Conservation (phyloP, 2,113 vertebrate genomes). For the Sphaerodactylus townsendi region DNA sequence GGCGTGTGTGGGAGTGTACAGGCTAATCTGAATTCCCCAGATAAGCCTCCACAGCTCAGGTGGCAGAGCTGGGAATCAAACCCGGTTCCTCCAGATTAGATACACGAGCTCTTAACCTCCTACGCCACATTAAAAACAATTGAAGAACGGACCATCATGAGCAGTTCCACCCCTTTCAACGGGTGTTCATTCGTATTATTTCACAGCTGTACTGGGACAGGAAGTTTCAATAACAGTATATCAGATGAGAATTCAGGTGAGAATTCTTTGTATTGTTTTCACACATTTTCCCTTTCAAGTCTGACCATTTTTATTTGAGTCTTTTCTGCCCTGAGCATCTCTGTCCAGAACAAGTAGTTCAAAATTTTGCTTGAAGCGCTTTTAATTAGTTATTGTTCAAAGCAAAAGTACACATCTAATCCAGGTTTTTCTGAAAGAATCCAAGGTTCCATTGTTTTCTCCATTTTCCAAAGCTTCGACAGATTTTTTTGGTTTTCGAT, state of each 20-base stretch:
- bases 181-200: background rate
- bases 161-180: too few relatives aligned
- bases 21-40: too few relatives aligned
- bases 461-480: conserved; percentile 31
- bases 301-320: background rate
- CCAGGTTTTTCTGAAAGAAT: conserved; percentile 28
- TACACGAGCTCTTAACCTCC: too few relatives aligned
- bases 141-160: too few relatives aligned
- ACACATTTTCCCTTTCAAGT: background rate
- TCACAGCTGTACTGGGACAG: background rate
- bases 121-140: too few relatives aligned
- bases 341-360: background rate
- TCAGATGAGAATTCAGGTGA: background rate
- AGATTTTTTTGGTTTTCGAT: conserved; percentile 43
- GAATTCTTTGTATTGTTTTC: background rate
- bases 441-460: conserved; percentile 23
- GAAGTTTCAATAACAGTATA: background rate
- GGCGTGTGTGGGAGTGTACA: too few relatives aligned
- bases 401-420: background rate
- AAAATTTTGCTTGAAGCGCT: background rate
- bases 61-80: too few relatives aligned
- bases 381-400: background rate
- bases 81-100: too few relatives aligned
- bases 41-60: too few relatives aligned
- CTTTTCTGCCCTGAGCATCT: background rate